These are phyloP conservation scores for Electrona antarctica DNA, from an alignment of 2,113 vertebrate species.

Conservation along the genomic window DNA sequence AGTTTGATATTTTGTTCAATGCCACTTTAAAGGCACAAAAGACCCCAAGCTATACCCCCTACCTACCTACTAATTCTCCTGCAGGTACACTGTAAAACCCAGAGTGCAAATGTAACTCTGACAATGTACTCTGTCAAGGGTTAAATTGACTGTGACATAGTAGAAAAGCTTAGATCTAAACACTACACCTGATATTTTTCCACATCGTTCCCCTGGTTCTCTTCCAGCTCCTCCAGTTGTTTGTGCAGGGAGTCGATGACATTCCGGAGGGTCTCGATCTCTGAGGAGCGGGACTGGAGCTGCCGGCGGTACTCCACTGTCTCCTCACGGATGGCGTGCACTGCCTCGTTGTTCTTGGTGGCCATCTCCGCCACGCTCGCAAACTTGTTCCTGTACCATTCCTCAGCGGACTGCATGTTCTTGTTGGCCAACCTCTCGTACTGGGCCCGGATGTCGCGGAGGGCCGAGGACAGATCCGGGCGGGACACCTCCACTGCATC, in stretches of 20 bases:
- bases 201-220: constrained; percentile 80
- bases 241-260: constrained; percentile 81
- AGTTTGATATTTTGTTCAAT: not conserved
- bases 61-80: too few relatives aligned
- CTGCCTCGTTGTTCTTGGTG: constrained; percentile 80
- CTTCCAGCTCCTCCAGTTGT: constrained; percentile 83
- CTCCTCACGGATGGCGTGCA: constrained; percentile 84
- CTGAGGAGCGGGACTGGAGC: constrained; percentile 81
- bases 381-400: constrained; percentile 83
- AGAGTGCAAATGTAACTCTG: too few relatives aligned
- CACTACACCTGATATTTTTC: constrained; percentile 80
- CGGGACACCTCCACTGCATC: constrained; percentile 68
- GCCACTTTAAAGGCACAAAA: not conserved
- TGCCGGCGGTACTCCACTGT: constrained; percentile 83
- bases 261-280: constrained; percentile 82
- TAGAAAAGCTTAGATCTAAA: too few relatives aligned
- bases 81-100: too few relatives aligned
- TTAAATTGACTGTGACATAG: too few relatives aligned
- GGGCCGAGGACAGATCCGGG: constrained; percentile 79
- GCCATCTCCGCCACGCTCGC: constrained; percentile 79
- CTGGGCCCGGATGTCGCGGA: constrained; percentile 81
- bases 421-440: constrained; percentile 81
- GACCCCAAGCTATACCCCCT: not conserved
- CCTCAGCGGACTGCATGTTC: constrained; percentile 83
- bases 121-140: too few relatives aligned